Evolutionary conservation across 2,888 invertebrate genomes (phyloP).

Genomic region (Chymomyza caudatula): DNA sequence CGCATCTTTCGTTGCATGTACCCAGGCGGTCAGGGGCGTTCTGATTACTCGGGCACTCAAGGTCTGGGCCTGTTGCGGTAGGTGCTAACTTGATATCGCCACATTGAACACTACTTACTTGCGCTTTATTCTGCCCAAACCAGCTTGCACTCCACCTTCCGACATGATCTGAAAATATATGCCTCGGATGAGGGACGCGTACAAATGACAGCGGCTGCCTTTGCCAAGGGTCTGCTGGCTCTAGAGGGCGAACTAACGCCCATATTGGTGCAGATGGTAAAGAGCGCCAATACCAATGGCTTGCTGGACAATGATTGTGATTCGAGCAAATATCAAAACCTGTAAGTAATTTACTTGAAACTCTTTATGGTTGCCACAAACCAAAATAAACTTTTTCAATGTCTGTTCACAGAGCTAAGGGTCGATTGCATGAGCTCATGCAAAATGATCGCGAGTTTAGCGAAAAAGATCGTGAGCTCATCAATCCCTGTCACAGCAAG

Average conservation of each 20-base stretch:
- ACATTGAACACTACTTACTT: neutral
- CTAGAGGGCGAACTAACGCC: conserved; percentile 99
- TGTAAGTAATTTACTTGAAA: conserved; percentile 81
- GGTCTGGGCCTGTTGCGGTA: conserved; percentile 93
- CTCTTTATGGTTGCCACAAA: neutral
- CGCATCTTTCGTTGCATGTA: conserved; percentile 99
- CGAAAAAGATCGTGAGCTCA: conserved; percentile 88
- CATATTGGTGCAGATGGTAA: conserved; percentile 99
- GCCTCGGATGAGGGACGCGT: conserved; percentile 99
- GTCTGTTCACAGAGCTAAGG: conserved; percentile 87
- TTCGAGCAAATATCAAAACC: conserved; percentile 95
- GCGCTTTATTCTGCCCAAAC: neutral
- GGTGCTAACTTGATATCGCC: neutral
- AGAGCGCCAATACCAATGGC: conserved; percentile 99
- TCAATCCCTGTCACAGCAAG: conserved; percentile 95
- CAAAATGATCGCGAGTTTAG: conserved; percentile 93
- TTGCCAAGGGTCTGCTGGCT: conserved; percentile 98
- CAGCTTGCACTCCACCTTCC: conserved; percentile 96
- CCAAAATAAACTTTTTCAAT: conserved; percentile 5
- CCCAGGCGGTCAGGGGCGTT: conserved; percentile 96
- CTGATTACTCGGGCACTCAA: conserved; percentile 94
- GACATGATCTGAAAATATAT: conserved; percentile 99
- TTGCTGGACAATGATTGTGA: conserved; percentile 98
- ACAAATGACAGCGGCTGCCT: conserved; percentile 99
- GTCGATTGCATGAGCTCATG: conserved; percentile 94